A percentile compares a stretch with the other conserved stretches of the same genome.
Conservation (phyloP, 2,797 vertebrate genomes). For the Coracias cyanogaster region DNA sequence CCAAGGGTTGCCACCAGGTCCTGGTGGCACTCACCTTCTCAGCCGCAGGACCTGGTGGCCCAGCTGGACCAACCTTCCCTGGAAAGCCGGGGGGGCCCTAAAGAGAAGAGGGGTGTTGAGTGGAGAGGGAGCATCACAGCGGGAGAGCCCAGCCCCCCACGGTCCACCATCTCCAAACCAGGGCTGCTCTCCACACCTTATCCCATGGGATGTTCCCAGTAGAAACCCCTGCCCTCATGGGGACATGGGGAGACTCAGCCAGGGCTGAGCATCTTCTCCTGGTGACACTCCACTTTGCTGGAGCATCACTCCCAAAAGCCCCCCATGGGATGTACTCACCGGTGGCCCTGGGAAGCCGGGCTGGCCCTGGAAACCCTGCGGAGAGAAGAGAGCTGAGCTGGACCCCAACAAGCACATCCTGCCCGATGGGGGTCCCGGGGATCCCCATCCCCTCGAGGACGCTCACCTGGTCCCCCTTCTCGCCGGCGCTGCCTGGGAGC, state of each 20-base stretch:
- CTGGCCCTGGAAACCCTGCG: conserved; percentile 92
- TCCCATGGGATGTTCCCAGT: accelerated
- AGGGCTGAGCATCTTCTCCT: accelerated
- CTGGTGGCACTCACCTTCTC: conserved; percentile 83
- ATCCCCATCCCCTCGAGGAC: neutral
- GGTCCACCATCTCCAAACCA: accelerated
- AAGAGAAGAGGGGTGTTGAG: neutral
- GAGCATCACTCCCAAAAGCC: neutral
- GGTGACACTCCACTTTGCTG: neutral
- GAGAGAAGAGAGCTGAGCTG: neutral
- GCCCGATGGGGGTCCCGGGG: accelerated
- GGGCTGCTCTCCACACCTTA: neutral
- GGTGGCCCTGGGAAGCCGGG: conserved; percentile 92
- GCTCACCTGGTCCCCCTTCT: conserved; percentile 92
- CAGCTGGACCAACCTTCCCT: conserved; percentile 88
- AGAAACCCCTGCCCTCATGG: neutral
- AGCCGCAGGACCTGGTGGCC: conserved; percentile 84
- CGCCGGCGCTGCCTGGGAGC: conserved; percentile 80
- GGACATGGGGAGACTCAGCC: neutral
- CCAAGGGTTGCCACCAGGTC: neutral
- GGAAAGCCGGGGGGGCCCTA: conserved; percentile 91
- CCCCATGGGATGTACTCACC: conserved; percentile 75
- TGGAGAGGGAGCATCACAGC: accelerated
- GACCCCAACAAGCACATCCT: neutral
- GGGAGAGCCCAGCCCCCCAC: accelerated